Evolutionary conservation across 2,113 vertebrate genomes (phyloP).

Genomic region (Eretmochelys imbricata): DNA sequence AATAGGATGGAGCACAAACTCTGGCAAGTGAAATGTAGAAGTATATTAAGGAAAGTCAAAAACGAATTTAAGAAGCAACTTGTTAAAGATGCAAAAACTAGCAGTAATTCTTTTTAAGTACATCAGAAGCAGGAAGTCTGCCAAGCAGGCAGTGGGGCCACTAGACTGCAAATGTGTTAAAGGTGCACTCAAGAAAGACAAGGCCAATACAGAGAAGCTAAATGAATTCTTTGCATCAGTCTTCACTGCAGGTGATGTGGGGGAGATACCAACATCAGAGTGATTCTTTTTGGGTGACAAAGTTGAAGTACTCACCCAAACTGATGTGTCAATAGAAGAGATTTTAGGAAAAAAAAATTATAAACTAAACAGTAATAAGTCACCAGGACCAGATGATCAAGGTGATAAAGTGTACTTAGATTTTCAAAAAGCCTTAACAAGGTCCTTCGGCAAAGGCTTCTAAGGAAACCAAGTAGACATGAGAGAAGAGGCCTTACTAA

Average conservation of each 20-base stretch:
- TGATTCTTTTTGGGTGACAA: neutral
- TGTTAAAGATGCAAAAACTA: too few relatives aligned
- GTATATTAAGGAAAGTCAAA: too few relatives aligned
- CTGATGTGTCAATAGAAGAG: neutral
- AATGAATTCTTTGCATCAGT: neutral
- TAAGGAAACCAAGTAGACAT: neutral
- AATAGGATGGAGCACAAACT: neutral
- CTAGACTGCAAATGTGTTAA: too few relatives aligned
- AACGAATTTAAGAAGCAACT: too few relatives aligned
- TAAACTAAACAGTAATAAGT: neutral
- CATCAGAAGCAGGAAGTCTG: too few relatives aligned
- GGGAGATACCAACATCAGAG: neutral
- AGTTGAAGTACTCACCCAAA: neutral
- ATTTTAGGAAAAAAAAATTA: neutral
- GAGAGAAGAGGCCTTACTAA: neutral
- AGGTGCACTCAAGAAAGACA: neutral
- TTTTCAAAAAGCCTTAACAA: neutral
- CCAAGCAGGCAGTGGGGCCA: too few relatives aligned
- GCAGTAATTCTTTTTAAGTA: too few relatives aligned
- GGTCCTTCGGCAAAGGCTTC: neutral
- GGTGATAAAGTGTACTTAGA: neutral
- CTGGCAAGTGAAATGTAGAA: neutral
- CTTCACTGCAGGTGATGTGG: neutral
- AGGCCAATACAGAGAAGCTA: neutral
- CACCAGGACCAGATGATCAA: neutral